These are phyloP conservation scores for Synergus laeviventris DNA, from an alignment of 2,888 invertebrate genomes.

Conservation along the genomic window DNA sequence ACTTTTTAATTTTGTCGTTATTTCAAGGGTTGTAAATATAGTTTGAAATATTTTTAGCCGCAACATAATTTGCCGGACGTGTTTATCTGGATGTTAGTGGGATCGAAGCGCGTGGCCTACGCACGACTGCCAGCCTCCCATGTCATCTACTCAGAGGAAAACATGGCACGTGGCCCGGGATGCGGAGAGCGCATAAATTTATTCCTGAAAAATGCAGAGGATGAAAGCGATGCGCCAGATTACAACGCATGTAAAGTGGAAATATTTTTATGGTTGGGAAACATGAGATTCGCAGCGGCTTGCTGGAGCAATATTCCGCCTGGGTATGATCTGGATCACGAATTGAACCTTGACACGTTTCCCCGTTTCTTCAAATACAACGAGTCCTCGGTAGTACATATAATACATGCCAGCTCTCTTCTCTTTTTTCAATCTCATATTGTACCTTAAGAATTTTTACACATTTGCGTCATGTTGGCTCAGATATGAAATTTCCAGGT, in stretches of 20 bases:
- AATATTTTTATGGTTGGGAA: constrained; percentile 71
- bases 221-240: constrained; percentile 53
- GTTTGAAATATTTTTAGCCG: constrained; percentile 66
- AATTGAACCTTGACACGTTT: constrained; percentile 59
- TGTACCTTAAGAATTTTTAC: not conserved
- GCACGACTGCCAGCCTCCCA: constrained; percentile 76
- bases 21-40: not conserved
- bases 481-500: not conserved
- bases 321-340: constrained; percentile 66
- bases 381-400: constrained; percentile 61
- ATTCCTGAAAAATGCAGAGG: constrained; percentile 62
- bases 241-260: constrained; percentile 69
- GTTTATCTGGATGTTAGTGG: constrained; percentile 79
- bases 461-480: not conserved
- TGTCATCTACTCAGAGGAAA: constrained; percentile 77
- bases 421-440: not conserved
- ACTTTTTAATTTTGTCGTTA: not conserved
- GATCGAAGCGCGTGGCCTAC: constrained; percentile 78
- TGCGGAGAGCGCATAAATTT: constrained; percentile 76
- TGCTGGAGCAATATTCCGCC: constrained; percentile 71
- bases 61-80: constrained; percentile 79
- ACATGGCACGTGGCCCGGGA: constrained; percentile 75
- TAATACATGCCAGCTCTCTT: not conserved
- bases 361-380: constrained; percentile 69
- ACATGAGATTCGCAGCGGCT: constrained; percentile 60